Evolutionary conservation across 2,113 vertebrate species (phyloP), one percentile per base, ranked within the genome.

Genomic region (Archocentrus centrarchus): DNA sequence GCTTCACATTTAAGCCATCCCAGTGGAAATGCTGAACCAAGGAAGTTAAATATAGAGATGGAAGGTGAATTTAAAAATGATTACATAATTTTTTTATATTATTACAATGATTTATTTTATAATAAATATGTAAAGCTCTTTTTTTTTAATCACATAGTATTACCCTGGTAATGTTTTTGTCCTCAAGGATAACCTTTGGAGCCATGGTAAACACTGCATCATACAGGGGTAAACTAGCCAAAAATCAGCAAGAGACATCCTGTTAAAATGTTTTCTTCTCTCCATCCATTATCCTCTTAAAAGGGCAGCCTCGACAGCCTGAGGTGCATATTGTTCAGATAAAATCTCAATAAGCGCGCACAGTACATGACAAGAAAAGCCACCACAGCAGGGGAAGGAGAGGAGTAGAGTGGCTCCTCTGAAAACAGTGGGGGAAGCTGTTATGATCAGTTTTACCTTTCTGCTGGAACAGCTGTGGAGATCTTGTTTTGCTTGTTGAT

Each of bases 151-250:
- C 11, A 20, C 11, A 32, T 66, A 6, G 14, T 7, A 30, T 88
- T 92, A 93, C 94, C 93, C 94, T 77, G 61, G 93, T 94, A 32
- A 91, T n/a, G 58, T 59, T 61, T 55, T 90, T 20, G 1, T 91
- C 88, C 14, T 93, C 82, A 13, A 84, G 55, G 35, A 89, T 82
- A 55, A 73, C 44, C 6, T 84, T 83, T 58, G 91, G 83, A 7
- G 89, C 61, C 11, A 84, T 2, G 1, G 86, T 83, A 1, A 93
- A 94, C 14, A 92, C 91, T 17, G 91, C 75, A 8, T 55, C 41
- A 84, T 88, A 86, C 62, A 91, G 58, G 22, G 76, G 5, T 30
- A 87, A 80, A 81, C 27, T 2, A 82, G 86, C 85, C 86, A 82
- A 57, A 86, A 86, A 59, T 18, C 62, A 37, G 50, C n/a, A 3